Conservation (phyloP, 2,797 vertebrate genomes). For the Gymnothorax javanicus region DNA sequence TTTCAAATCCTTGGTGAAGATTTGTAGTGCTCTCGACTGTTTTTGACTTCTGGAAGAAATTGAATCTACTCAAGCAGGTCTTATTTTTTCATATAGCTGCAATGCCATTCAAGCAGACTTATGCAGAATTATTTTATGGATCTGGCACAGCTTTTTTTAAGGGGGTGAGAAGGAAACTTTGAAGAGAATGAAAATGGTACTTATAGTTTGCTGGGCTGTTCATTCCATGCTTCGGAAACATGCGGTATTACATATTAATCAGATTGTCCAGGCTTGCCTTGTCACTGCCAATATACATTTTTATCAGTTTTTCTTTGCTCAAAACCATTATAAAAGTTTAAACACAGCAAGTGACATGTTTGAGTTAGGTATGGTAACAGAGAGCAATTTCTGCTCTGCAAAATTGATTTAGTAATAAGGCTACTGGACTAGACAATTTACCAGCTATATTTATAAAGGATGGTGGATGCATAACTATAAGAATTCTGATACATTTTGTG, state of each 20-base stretch:
- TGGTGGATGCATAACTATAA: no score
- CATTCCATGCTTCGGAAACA: background rate
- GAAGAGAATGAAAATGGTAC: constrained; percentile 23
- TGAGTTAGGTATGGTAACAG: no score
- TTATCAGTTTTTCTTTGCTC: no score
- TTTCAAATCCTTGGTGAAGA: constrained; percentile 40
- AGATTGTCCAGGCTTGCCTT: constrained; percentile 33
- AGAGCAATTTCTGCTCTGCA: no score
- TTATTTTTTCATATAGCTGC: background rate
- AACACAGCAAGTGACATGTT: no score
- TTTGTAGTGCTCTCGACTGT: constrained; percentile 11
- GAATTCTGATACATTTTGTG: no score
- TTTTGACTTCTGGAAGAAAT: background rate
- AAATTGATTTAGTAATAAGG: no score
- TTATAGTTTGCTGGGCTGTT: constrained; percentile 11
- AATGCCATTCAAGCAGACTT: background rate
- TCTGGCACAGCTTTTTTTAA: background rate
- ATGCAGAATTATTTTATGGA: background rate
- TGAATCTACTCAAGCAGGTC: background rate
- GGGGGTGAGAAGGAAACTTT: background rate
- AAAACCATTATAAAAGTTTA: no score
- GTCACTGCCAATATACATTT: no score
- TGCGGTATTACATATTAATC: background rate
- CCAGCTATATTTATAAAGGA: no score
- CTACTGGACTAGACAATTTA: no score